A percentile compares a stretch with the other conserved stretches of the same genome.
phyloP scores from a whole-genome alignment of 1,140 invertebrate species.

The Rhopalosiphum padi region DNA sequence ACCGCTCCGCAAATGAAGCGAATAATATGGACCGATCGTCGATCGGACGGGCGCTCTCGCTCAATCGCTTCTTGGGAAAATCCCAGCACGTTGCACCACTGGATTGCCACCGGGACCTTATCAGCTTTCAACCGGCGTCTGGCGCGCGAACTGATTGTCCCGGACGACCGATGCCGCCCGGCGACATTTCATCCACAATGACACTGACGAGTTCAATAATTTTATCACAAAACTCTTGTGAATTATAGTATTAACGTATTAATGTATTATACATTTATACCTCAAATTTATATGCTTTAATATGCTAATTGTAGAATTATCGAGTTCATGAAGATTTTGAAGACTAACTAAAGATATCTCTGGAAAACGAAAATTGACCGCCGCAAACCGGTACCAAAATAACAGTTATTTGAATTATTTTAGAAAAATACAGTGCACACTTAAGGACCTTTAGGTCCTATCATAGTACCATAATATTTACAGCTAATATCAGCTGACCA shows the following conservation, averaged over 20 bases:
- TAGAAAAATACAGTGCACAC: no score
- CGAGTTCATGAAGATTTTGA: no score
- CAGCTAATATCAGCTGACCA: no score
- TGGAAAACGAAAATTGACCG: no score
- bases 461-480: no score
- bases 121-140: not conserved
- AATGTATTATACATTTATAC: no score
- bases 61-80: not conserved
- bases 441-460: no score
- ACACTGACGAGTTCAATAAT: not conserved
- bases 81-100: slow-evolving; percentile 40
- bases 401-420: no score
- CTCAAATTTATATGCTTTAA: no score
- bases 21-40: slow-evolving; percentile 38
- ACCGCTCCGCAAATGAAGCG: slow-evolving; percentile 39
- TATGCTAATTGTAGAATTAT: no score
- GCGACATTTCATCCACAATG: not conserved
- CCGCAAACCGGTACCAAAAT: no score
- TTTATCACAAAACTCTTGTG: not conserved
- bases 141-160: not conserved
- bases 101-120: slow-evolving; percentile 23
- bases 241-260: not conserved
- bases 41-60: not conserved
- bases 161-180: not conserved
- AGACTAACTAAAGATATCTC: no score